A percentile compares a stretch with the other conserved stretches of the same genome.
Conservation (phyloP, 1,140 invertebrate species). For the Ooceraea biroi region DNA sequence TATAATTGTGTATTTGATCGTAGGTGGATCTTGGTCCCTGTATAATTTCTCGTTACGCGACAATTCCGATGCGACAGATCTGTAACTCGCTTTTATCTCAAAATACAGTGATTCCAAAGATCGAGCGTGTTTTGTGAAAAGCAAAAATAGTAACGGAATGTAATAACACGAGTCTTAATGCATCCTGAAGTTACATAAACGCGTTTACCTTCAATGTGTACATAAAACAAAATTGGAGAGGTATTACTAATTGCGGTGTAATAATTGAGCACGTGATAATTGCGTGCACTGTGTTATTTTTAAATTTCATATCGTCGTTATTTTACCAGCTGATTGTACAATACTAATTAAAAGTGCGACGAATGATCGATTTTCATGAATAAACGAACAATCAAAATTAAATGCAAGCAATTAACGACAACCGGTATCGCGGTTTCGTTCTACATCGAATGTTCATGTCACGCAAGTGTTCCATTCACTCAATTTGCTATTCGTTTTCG, state of each 20-base stretch:
- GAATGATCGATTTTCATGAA: conserved; percentile 56
- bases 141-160: not conserved
- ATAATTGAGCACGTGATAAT: conserved; percentile 45
- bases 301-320: conserved; percentile 51
- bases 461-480: conserved; percentile 31
- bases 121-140: not conserved
- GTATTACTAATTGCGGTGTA: conserved; percentile 43
- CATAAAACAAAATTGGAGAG: conserved; percentile 15
- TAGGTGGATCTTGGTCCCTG: not conserved
- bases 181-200: not conserved
- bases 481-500: not conserved
- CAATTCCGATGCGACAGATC: too few species aligned
- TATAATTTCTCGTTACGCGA: not conserved
- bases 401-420: conserved; percentile 56
- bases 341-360: conserved; percentile 39
- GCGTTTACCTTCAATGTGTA: conserved; percentile 26
- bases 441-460: not conserved
- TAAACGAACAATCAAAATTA: conserved; percentile 54
- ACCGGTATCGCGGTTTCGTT: conserved; percentile 24
- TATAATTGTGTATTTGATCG: not conserved
- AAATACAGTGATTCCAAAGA: not conserved
- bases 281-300: conserved; percentile 45
- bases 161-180: not conserved
- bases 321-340: conserved; percentile 11
- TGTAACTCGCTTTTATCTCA: too few species aligned